Percentiles rank a stretch among this genome's conserved stretches.
Conservation (phyloP, 1,140 invertebrate species). For the Philopotamus ludificatus region DNA sequence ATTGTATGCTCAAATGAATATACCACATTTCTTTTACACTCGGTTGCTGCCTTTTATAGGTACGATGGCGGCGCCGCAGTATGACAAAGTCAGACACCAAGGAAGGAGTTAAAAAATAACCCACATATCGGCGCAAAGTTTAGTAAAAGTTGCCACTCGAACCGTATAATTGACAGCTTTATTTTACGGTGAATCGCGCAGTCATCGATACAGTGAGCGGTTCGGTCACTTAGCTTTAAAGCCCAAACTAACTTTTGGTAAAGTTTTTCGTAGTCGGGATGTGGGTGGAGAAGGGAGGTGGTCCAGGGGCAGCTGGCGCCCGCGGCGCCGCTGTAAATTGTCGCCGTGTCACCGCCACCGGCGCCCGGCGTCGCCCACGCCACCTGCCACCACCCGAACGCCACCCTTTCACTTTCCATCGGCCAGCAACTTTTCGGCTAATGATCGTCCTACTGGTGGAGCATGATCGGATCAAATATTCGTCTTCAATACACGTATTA, state of each 20-base stretch:
- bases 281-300: neutral
- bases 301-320: constrained; percentile 3
- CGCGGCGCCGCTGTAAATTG: constrained; percentile 40
- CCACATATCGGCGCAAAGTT: neutral
- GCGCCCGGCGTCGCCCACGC: constrained; percentile 19
- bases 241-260: neutral
- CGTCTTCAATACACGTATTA: too few species aligned
- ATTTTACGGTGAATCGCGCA: neutral
- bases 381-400: constrained; percentile 39
- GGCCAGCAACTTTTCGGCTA: neutral
- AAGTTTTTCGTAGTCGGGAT: neutral
- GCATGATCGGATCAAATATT: too few species aligned
- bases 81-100: neutral
- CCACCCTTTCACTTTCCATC: constrained; percentile 26
- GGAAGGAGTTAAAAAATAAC: neutral
- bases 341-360: constrained; percentile 39
- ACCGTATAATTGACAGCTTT: neutral
- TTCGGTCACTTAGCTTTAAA: neutral
- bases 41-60: neutral
- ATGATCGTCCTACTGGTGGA: neutral
- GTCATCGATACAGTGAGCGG: constrained; percentile 4
- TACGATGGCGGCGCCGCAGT: neutral
- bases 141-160: neutral
- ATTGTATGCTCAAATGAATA: too few species aligned
- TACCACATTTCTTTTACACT: too few species aligned